Evolutionary conservation across 2,888 invertebrate species (phyloP).

Genomic region (Mythimna vitellina): DNA sequence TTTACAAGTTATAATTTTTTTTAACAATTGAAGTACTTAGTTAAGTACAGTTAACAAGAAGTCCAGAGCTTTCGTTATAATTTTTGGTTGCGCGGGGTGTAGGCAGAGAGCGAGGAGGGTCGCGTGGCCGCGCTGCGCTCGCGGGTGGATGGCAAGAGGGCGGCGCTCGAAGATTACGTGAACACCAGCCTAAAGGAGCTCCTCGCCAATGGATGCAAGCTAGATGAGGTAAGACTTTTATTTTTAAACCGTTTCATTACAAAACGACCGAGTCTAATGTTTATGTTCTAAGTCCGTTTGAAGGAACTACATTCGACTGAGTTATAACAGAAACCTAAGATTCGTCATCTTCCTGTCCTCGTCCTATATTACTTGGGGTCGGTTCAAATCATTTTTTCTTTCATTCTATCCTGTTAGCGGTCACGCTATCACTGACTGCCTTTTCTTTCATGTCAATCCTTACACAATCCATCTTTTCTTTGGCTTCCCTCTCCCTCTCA

Average conservation of each 20-base stretch:
- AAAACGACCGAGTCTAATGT: background rate
- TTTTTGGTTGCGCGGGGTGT: slow-evolving; percentile 75
- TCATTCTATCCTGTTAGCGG: too few relatives aligned
- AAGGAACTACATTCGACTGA: background rate
- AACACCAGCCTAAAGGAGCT: slow-evolving; percentile 87
- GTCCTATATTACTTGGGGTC: too few relatives aligned
- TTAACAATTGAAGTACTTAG: too few relatives aligned
- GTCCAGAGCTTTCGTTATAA: slow-evolving; percentile 71
- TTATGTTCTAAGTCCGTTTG: background rate
- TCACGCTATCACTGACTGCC: too few relatives aligned
- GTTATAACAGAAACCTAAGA: too few relatives aligned
- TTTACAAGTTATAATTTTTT: too few relatives aligned
- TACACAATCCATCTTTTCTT: too few relatives aligned
- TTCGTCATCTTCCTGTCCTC: too few relatives aligned
- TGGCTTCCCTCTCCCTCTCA: too few relatives aligned
- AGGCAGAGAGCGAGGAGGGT: slow-evolving; percentile 93
- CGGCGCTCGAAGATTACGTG: slow-evolving; percentile 88
- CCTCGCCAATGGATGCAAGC: slow-evolving; percentile 85
- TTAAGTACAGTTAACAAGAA: slow-evolving; percentile 26
- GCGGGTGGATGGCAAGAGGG: slow-evolving; percentile 88
- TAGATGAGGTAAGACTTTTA: slow-evolving; percentile 85
- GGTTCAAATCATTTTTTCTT: too few relatives aligned
- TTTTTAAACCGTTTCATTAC: background rate
- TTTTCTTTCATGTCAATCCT: too few relatives aligned
- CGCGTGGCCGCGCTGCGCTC: slow-evolving; percentile 90